Evolutionary conservation across 2,888 invertebrate species (phyloP).

Genomic region (Sphaeridia pumilis): DNA sequence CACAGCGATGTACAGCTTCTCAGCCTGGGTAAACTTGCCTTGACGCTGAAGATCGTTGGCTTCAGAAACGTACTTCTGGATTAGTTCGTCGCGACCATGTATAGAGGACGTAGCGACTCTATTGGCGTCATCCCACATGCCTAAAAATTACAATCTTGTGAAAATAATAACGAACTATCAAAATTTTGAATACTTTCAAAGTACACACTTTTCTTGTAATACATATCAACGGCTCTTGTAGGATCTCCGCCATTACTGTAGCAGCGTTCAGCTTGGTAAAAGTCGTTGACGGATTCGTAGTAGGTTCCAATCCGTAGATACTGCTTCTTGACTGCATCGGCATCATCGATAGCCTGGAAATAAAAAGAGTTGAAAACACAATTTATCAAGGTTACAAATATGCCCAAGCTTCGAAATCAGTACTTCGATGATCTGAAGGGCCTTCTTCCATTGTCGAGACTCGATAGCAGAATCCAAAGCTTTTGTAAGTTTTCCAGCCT

Average conservation of each 20-base stretch:
- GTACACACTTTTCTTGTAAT: conserved; percentile 54
- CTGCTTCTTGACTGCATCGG: conserved; percentile 58
- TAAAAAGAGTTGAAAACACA: too few relatives aligned
- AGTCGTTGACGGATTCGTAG: conserved; percentile 67
- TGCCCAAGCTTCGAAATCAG: neutral
- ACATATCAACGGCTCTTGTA: conserved; percentile 78
- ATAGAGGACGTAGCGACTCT: conserved; percentile 62
- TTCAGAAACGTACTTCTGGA: conserved; percentile 68
- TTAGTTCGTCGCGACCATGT: conserved; percentile 52
- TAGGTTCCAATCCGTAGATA: conserved; percentile 74
- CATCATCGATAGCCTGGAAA: conserved; percentile 69
- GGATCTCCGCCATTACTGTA: conserved; percentile 69
- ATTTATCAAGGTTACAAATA: too few relatives aligned
- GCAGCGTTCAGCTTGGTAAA: conserved; percentile 73
- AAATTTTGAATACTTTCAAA: neutral
- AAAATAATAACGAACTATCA: too few relatives aligned
- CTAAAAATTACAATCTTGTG: too few relatives aligned
- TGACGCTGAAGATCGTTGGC: conserved; percentile 67
- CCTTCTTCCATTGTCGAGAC: conserved; percentile 89
- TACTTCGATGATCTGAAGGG: conserved; percentile 68
- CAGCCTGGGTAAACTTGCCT: conserved; percentile 74
- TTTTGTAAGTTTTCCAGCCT: conserved; percentile 74
- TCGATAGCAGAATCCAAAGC: conserved; percentile 85
- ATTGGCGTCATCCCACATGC: conserved; percentile 77
- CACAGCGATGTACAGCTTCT: conserved; percentile 79